Percentiles rank a stretch among this genome's conserved stretches.
Conservation (phyloP, 2,888 invertebrate species). For the Diaphora mendica region DNA sequence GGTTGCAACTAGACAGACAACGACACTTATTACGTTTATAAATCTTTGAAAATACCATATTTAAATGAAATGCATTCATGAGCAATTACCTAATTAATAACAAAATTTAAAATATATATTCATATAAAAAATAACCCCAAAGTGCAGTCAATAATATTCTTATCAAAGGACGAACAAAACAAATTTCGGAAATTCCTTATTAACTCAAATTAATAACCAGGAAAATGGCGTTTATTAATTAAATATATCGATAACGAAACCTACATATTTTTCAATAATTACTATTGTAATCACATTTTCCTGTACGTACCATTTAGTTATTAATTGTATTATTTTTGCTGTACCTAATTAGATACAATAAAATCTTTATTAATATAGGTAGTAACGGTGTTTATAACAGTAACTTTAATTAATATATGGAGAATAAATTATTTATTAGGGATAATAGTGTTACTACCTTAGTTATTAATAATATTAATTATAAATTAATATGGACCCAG, state of each 20-base stretch:
- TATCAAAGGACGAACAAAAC: conserved; percentile 32
- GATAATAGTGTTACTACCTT: neutral
- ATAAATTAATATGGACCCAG: neutral
- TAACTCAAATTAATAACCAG: conserved; percentile 38
- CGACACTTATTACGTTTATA: neutral
- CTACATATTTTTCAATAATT: conserved; percentile 48
- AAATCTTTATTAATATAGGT: conserved; percentile 11
- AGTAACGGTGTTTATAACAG: neutral
- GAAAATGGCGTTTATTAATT: conserved; percentile 51
- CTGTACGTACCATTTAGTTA: conserved; percentile 33
- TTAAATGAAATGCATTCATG: too few species aligned
- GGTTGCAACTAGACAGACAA: too few species aligned
- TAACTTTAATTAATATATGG: neutral
- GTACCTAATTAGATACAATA: conserved; percentile 34
- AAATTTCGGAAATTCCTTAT: conserved; percentile 49
- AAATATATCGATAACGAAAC: conserved; percentile 35
- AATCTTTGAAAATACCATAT: neutral
- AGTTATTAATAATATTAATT: neutral
- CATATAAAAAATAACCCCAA: neutral
- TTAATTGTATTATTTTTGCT: conserved; percentile 39
- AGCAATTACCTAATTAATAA: too few species aligned
- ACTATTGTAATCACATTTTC: conserved; percentile 51
- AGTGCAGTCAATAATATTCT: neutral
- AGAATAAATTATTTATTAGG: neutral
- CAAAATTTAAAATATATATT: neutral